Base-by-base conservation (phyloP, 2,888 invertebrate species). In the Calliphora vomitoria region DNA sequence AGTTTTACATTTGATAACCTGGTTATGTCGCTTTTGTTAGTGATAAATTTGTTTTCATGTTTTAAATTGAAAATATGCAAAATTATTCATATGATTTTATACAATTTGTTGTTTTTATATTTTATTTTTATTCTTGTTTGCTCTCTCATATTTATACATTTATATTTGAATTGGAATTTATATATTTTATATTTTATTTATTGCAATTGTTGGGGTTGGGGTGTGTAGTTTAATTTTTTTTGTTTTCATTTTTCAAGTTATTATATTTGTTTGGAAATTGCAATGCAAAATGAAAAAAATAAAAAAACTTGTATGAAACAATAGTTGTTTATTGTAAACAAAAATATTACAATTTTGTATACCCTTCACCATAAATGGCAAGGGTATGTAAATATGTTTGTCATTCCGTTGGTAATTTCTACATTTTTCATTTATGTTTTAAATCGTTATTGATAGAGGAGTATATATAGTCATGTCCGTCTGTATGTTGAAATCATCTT, bases 21-120 rank as follows among this genome's bases (percentile, higher is more conserved):
- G 82, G 76, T 86, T 82, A 86, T 86, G 82, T 86, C 86, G 82
- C 78, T 79, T 82, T 82, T 72, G 86, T 82, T 86, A 62, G 86
- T 78, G 82, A 86, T 86, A 86, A 74, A 86, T 86, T 86, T 82
- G 69, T 74, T 86, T 86, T 86, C 82, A 79, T 78, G 78, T 79
- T 86, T 74, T 82, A 79, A 82, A 82, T 86, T 82, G 86, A 68
- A 86, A 79, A 82, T 79, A 82, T 86, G 79, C 79, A 82, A 82
- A 86, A 82, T 72, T 81, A 86, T 86, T 78, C 78, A 76, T 66
- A 78, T 50, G 60, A 86, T 82, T 66, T 72, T 47, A 81, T 74
- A 81, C 31, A 81, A 38, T 80, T 82, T 82, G 69, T 72, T 74
- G 53, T 81, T 50, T 72, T 55, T 38, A 38, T 55, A 53, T 50